Base-by-base conservation (phyloP, 2,888 invertebrate genomes). In the Nomada goodeniana region DNA sequence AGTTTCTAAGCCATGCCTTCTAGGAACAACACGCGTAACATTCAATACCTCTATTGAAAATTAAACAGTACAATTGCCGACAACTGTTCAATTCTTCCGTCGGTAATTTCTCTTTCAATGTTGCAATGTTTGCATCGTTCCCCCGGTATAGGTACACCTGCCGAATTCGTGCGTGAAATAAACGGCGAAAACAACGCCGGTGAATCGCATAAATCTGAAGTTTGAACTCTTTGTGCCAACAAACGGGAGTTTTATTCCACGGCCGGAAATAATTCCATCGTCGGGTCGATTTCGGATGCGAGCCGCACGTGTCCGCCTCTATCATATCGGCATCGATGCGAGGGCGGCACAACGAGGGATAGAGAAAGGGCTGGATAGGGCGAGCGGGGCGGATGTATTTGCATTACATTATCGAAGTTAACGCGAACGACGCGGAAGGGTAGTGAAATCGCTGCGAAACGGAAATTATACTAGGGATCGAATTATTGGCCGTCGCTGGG, bases 401-500 rank as follows among this genome's bases (percentile, higher is more conserved):
- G 74, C 83, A 76, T 83, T 83, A 72, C 75, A 83, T 83, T 83
- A 83, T 78, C 78, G 74, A 70, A 75, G 78, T 59, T 75, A 71
- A 61, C 71, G 70, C 50, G 87, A 70, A 73, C 71, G 76, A 61
- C 71, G 70, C 55, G 68, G 68, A 77, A 80, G 64, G 77, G 77
- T 78, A 70, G 86, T 77, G 86, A 80, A 65, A 76, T 80, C 77
- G 75, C 55, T 76, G 70, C 82, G 82, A 84, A 76, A 85, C 89
- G 89, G 90, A 90, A 90, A 90, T 90, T 90, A 87, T 88, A 87
- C 77, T 60, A 80, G 80, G 87, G 88, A 86, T 90, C 88, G 84
- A 86, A 89, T 88, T 88, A 88, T 86, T 84, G 83, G 68, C 68
- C 79, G 64, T 44, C 59, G 74, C 74, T 67, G 75, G 72, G 69